phyloP scores from a whole-genome alignment of 2,888 invertebrate species.

The Acanthopleura granulata region DNA sequence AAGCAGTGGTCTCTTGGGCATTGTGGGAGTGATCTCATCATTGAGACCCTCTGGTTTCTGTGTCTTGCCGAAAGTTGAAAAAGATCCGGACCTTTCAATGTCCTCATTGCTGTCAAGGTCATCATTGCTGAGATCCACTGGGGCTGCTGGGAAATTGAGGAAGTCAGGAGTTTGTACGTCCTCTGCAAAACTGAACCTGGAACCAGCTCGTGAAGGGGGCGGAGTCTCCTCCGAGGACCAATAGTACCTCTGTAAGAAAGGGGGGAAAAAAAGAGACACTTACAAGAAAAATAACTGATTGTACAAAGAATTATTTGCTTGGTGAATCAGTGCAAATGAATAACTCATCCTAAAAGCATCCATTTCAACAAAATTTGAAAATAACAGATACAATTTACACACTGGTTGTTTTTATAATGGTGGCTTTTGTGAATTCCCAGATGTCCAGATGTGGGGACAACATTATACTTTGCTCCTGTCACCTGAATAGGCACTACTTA shows the following conservation, averaged over 20 bases:
- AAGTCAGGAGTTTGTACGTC: constrained; percentile 25
- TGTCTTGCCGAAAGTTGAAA: constrained; percentile 61
- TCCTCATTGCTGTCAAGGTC: constrained; percentile 28
- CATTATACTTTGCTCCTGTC: too few relatives aligned
- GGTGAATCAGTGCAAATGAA: too few relatives aligned
- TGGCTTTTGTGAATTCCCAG: too few relatives aligned
- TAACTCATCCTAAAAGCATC: too few relatives aligned
- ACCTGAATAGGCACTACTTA: too few relatives aligned
- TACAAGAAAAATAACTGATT: too few relatives aligned
- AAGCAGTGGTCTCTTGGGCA: constrained; percentile 9
- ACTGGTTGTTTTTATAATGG: too few relatives aligned
- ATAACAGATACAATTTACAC: too few relatives aligned
- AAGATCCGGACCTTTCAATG: constrained; percentile 33
- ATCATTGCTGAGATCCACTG: constrained; percentile 31
- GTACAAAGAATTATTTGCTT: too few relatives aligned
- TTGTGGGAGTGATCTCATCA: neutral
- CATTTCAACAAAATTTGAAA: too few relatives aligned
- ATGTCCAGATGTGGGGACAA: too few relatives aligned
- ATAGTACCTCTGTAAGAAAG: constrained; percentile 42
- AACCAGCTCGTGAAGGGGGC: constrained; percentile 37
- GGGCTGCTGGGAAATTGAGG: constrained; percentile 27
- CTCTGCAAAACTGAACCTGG: constrained; percentile 27
- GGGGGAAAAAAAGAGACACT: too few relatives aligned
- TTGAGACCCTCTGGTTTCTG: constrained; percentile 20
- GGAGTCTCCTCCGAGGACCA: constrained; percentile 36